Conservation (phyloP, 2,888 invertebrate genomes). For the Ochropacha duplaris region DNA sequence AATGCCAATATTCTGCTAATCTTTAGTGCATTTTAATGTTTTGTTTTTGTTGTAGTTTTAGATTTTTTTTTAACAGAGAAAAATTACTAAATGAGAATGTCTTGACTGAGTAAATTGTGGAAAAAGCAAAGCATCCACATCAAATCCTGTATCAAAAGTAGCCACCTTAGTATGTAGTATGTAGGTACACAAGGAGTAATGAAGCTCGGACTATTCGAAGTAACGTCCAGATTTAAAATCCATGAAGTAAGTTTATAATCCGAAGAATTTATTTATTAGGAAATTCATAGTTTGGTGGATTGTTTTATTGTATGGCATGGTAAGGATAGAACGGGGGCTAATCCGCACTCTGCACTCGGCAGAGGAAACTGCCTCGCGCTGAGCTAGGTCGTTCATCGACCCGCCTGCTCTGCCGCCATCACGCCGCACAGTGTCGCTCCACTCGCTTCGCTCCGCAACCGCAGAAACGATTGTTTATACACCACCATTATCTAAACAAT, state of each 20-base stretch:
- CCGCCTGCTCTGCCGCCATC: conserved; percentile 36
- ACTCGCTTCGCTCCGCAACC: conserved; percentile 40
- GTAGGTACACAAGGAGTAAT: neutral
- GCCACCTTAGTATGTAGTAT: too few relatives aligned
- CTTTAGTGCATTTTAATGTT: neutral
- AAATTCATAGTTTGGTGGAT: conserved; percentile 17
- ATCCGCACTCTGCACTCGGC: conserved; percentile 27
- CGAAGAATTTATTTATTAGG: neutral
- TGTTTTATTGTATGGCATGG: conserved; percentile 24
- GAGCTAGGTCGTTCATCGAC: conserved; percentile 81
- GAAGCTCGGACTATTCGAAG: neutral
- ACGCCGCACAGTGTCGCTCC: conserved; percentile 11
- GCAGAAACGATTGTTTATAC: conserved; percentile 73
- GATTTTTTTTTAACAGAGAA: too few relatives aligned
- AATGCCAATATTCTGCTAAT: neutral
- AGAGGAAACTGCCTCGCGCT: conserved; percentile 50
- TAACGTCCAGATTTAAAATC: neutral
- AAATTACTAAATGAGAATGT: too few relatives aligned
- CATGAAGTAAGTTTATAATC: neutral
- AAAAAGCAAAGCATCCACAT: neutral
- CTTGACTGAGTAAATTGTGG: too few relatives aligned
- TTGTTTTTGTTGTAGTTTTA: neutral
- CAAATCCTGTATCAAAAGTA: too few relatives aligned
- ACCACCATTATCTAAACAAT: conserved; percentile 73
- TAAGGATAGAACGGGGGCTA: conserved; percentile 37